phyloP scores from a whole-genome alignment of 2,113 vertebrate species.

The Genyomyrus donnyi region DNA sequence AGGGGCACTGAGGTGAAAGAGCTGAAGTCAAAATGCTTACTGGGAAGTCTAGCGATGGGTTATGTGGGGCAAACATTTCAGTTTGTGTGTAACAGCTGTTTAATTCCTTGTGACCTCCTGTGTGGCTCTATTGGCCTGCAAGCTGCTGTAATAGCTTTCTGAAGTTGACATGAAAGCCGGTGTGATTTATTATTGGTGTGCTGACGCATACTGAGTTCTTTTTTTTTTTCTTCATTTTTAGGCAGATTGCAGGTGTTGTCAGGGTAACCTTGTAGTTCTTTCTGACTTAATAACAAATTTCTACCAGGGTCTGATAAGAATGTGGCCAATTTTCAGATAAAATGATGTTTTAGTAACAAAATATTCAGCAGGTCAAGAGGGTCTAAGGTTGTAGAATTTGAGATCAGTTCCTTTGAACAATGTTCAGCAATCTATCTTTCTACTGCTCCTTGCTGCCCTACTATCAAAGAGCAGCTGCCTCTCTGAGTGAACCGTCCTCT shows the following conservation, averaged over 20 bases:
- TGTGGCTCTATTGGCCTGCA: neutral
- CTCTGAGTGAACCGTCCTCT: neutral
- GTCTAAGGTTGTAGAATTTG: neutral
- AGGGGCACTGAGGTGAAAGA: neutral
- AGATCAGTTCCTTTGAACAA: neutral
- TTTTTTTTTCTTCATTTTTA: neutral
- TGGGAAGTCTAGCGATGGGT: neutral
- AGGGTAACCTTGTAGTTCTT: neutral
- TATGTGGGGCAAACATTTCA: neutral
- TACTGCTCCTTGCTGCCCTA: neutral
- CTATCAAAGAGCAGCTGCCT: neutral
- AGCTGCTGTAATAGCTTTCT: conserved; percentile 6
- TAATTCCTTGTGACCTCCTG: conserved; percentile 1
- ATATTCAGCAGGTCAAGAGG: neutral
- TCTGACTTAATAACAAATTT: neutral
- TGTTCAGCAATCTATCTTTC: neutral
- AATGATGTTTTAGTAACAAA: neutral
- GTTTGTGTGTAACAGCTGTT: neutral
- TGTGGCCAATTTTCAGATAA: neutral
- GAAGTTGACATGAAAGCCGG: neutral
- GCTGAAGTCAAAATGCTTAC: conserved; percentile 1
- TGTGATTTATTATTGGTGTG: neutral
- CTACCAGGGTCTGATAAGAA: neutral
- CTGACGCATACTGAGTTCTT: neutral
- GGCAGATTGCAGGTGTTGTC: neutral